Evolutionary conservation across 92 coral and sea anemone species (phyloP), one percentile per base, ranked within the genome.

Genomic region (Epizoanthus stellaris): DNA sequence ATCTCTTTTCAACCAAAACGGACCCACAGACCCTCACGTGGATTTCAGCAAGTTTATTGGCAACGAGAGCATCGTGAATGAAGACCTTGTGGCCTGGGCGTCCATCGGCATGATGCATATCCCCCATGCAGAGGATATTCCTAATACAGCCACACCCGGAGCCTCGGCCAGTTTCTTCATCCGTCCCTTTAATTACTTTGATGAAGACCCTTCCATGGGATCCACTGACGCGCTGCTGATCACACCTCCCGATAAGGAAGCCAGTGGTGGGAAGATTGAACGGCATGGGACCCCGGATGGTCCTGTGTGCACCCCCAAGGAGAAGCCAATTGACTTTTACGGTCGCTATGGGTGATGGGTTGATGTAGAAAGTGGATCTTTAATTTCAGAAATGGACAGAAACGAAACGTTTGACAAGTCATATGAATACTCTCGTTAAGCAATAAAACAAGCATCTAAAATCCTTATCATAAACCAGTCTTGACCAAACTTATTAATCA

Each of bases 1-100:
- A n/a, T 95, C 94, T 10, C 80, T 89, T 20, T 95, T 91, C 75
- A 95, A 95, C 84, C 95, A 91, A 79, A 93, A 93, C 61, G 75
- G 90, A 3, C 81, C 92, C 21, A 69, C 87, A 9, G 84, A 91
- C 72, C 95, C 98, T 38, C 92, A 87, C 82, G 87, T 95, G 56
- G 95, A 93, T 84, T 95, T 95, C 84, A 85, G 87, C 14, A 75
- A 95, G 62, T 95, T 84, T 82, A 75, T 95, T 45, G 94, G 85
- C 43, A 69, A 95, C 89, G 97, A 95, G 82, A 76, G 90, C 72
- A 91, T 95, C 59, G 86, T 91, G 63, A 92, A 91, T 83, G 94
- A 95, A 82, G 98, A 95, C 73, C 88, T 95, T 63, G 98, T 95
- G 65, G 93, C 97, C 86, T 95, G 98, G 98, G 91, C 92, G 16